These are phyloP conservation scores for Electrona antarctica DNA, from an alignment of 2,113 vertebrate species.

Conservation along the genomic window DNA sequence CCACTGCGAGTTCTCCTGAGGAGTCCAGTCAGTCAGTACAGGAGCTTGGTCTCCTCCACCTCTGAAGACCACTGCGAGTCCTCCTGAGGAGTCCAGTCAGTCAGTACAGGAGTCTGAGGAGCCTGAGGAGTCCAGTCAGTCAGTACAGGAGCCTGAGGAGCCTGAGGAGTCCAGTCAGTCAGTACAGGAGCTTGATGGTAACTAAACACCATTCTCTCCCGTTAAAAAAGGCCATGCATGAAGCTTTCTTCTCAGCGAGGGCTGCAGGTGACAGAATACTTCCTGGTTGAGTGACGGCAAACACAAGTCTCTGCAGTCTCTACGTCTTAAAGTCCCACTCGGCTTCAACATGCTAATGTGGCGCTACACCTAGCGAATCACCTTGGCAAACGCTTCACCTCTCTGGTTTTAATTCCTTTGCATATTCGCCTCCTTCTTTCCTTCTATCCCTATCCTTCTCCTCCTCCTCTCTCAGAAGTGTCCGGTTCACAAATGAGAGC, in stretches of 20 bases:
- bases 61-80: slow-evolving; percentile 15
- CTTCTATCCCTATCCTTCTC: slow-evolving; percentile 28
- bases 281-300: neutral
- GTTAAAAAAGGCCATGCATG: neutral
- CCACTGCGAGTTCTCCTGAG: too few species aligned
- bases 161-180: too few species aligned
- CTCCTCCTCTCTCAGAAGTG: slow-evolving; percentile 36
- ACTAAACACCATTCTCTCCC: slow-evolving; percentile 9
- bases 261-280: slow-evolving; percentile 13
- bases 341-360: slow-evolving; percentile 17
- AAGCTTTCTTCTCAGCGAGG: neutral
- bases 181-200: neutral
- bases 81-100: too few species aligned
- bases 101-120: too few species aligned
- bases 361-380: slow-evolving; percentile 52
- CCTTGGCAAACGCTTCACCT: slow-evolving; percentile 36
- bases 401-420: slow-evolving; percentile 1
- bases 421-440: neutral
- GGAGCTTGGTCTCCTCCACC: slow-evolving; percentile 15
- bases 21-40: slow-evolving; percentile 11
- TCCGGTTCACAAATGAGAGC: slow-evolving; percentile 50
- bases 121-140: too few species aligned
- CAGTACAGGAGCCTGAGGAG: too few species aligned
- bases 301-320: slow-evolving; percentile 12
- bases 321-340: slow-evolving; percentile 15